Conservation (phyloP, 2,888 invertebrate species). For the Panopea generosa region DNA sequence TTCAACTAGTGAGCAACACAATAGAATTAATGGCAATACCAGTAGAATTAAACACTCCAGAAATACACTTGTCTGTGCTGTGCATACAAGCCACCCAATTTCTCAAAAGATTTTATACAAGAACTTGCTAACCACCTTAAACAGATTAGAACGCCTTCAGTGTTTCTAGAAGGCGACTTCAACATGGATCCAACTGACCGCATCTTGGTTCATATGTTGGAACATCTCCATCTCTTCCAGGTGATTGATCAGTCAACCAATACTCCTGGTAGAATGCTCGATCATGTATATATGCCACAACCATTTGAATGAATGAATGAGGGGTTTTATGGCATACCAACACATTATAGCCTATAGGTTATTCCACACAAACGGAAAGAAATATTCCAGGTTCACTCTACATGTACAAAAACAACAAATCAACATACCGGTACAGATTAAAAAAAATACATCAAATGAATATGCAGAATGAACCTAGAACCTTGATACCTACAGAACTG, state of each 20-base stretch:
- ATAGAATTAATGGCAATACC: conserved; percentile 3
- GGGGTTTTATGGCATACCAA: too few relatives aligned
- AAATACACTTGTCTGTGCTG: too few relatives aligned
- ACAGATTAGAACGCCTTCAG: neutral
- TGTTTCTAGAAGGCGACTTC: conserved; percentile 7
- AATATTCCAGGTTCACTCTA: too few relatives aligned
- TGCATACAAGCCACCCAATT: conserved; percentile 10
- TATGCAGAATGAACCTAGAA: too few relatives aligned
- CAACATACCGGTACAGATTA: too few relatives aligned
- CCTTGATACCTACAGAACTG: too few relatives aligned
- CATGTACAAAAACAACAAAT: too few relatives aligned
- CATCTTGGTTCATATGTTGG: too few relatives aligned
- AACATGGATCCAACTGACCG: conserved; percentile 8
- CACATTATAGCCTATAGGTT: too few relatives aligned
- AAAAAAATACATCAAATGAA: too few relatives aligned
- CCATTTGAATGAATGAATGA: neutral
- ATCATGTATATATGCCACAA: neutral
- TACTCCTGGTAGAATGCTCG: neutral
- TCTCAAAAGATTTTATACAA: neutral
- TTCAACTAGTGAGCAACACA: neutral
- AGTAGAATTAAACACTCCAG: conserved; percentile 7
- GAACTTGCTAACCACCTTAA: neutral
- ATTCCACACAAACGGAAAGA: too few relatives aligned
- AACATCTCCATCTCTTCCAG: neutral
- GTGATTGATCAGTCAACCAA: neutral